Conservation (phyloP, 2,888 invertebrate genomes). For the Tribolium freemani region DNA sequence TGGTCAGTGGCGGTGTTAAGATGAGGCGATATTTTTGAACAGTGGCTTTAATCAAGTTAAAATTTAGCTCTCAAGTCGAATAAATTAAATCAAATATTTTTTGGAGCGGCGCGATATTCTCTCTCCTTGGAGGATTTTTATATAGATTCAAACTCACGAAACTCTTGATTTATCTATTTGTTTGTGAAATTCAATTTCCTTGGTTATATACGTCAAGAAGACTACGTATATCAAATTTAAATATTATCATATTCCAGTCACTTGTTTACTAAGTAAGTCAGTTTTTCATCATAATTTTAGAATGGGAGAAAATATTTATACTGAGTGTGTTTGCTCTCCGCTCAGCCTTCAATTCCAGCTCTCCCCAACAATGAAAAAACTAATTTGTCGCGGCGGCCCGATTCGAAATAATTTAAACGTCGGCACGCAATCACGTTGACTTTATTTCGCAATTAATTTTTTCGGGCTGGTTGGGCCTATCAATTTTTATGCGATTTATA, state of each 20-base stretch:
- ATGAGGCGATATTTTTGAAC: not conserved
- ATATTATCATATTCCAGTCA: slow-evolving; percentile 49
- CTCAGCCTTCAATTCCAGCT: slow-evolving; percentile 8
- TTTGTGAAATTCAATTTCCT: slow-evolving; percentile 60
- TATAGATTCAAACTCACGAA: slow-evolving; percentile 43
- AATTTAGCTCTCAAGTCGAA: not conserved
- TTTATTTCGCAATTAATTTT: slow-evolving; percentile 20
- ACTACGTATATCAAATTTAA: slow-evolving; percentile 51
- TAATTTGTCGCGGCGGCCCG: slow-evolving; percentile 18
- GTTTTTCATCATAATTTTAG: slow-evolving; percentile 33
- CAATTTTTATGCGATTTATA: slow-evolving; percentile 38
- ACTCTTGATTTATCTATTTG: slow-evolving; percentile 59
- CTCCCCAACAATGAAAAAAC: slow-evolving; percentile 6
- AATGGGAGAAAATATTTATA: slow-evolving; percentile 37
- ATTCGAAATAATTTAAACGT: slow-evolving; percentile 25
- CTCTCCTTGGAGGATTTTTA: slow-evolving; percentile 22
- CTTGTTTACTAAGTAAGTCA: slow-evolving; percentile 41
- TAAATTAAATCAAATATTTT: slow-evolving; percentile 30
- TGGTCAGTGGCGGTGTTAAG: slow-evolving; percentile 4
- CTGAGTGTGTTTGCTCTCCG: slow-evolving; percentile 14
- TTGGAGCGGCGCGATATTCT: slow-evolving; percentile 10
- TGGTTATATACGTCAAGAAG: slow-evolving; percentile 47
- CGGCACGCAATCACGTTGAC: slow-evolving; percentile 3
- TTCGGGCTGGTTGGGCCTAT: slow-evolving; percentile 8
- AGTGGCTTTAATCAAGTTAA: not conserved